A percentile compares a stretch with the other conserved stretches of the same genome.
phyloP scores from a whole-genome alignment of 2,113 vertebrate species.

The Polypterus bichir region DNA sequence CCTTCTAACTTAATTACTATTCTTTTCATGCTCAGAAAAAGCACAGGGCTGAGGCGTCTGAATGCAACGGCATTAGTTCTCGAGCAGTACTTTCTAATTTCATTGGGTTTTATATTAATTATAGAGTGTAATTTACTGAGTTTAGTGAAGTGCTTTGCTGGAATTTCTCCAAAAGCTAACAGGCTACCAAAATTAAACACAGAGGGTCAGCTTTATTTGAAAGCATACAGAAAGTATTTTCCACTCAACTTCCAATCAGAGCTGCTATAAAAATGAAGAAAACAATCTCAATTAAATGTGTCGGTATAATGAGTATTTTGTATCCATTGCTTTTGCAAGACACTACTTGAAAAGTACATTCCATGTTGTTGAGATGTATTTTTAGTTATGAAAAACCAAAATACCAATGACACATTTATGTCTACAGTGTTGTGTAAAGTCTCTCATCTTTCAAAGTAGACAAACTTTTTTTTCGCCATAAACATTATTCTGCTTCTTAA shows the following conservation, averaged over 20 bases:
- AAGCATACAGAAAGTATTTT: conserved; percentile 38
- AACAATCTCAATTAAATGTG: conserved; percentile 1
- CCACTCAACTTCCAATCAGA: conserved; percentile 42
- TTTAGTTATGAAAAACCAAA: too few species aligned
- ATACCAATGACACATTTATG: too few species aligned
- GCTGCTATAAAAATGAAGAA: conserved; percentile 36
- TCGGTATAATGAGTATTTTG: too few species aligned
- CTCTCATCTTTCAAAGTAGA: too few species aligned
- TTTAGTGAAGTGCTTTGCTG: conserved; percentile 67
- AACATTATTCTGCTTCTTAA: too few species aligned
- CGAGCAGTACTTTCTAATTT: conserved; percentile 27
- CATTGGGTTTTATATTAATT: conserved; percentile 54
- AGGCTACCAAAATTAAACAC: conserved; percentile 61
- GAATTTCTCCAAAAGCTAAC: conserved; percentile 64
- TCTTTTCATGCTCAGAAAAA: conserved; percentile 25
- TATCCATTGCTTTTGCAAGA: too few species aligned
- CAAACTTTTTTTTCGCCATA: too few species aligned
- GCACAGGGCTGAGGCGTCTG: conserved; percentile 20
- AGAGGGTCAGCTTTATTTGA: conserved; percentile 55
- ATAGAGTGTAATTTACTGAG: conserved; percentile 49
- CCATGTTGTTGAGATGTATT: too few species aligned
- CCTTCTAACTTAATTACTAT: conserved; percentile 12
- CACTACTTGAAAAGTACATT: too few species aligned
- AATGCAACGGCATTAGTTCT: conserved; percentile 27
- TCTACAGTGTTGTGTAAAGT: too few species aligned